These are phyloP conservation scores for Megaceryle alcyon DNA, from an alignment of 2,797 vertebrate genomes.

Conservation along the genomic window DNA sequence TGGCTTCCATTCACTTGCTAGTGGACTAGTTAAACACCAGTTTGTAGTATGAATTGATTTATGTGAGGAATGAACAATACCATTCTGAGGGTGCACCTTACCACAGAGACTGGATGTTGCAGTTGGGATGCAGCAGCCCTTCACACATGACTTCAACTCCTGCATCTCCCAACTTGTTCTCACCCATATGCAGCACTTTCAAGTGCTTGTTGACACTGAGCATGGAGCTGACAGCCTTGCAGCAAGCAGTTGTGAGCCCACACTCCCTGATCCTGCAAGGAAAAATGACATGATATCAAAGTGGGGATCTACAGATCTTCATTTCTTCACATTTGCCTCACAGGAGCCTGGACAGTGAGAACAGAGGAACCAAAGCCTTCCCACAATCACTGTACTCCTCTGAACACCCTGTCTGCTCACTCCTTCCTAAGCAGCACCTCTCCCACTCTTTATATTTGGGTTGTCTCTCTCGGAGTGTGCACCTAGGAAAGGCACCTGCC, in stretches of 20 bases:
- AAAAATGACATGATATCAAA: background rate
- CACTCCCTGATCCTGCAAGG: slow-evolving; percentile 80
- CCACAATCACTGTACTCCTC: background rate
- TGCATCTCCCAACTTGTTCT: slow-evolving; percentile 79
- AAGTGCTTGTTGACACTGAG: slow-evolving; percentile 76
- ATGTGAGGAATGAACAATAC: background rate
- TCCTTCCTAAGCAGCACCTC: background rate
- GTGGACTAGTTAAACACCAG: background rate
- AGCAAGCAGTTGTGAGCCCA: slow-evolving; percentile 76
- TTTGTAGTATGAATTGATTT: background rate
- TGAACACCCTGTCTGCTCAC: accelerated
- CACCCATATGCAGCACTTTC: slow-evolving; percentile 76
- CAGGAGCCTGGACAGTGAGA: background rate
- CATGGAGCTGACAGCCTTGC: slow-evolving; percentile 75
- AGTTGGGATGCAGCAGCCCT: slow-evolving; percentile 78
- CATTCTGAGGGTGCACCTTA: slow-evolving; percentile 62
- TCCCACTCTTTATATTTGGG: background rate
- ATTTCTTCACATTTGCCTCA: background rate
- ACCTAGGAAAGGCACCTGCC: background rate
- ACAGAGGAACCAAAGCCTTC: background rate
- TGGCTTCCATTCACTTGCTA: background rate
- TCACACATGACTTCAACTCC: slow-evolving; percentile 79
- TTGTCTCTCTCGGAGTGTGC: accelerated
- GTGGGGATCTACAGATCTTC: background rate
- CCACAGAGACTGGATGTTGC: slow-evolving; percentile 81